Conservation (phyloP, 2,113 vertebrate genomes). For the Limanda limanda region DNA sequence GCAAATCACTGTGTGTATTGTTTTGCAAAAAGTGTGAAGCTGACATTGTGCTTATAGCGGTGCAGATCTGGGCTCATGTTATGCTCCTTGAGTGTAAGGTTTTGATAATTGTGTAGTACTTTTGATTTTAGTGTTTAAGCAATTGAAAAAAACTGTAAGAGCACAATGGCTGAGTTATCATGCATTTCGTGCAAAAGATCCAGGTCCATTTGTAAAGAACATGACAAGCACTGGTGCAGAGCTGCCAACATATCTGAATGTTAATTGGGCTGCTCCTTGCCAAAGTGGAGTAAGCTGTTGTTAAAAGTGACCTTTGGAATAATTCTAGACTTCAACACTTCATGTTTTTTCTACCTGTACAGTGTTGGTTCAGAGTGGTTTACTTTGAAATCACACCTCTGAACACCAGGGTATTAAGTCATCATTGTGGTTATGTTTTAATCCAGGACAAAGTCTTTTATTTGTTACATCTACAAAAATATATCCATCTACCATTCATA, state of each 20-base stretch:
- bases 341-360: background rate
- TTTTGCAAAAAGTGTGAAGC: too few relatives aligned
- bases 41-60: too few relatives aligned
- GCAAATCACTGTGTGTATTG: too few relatives aligned
- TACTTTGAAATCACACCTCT: background rate
- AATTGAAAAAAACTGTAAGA: too few relatives aligned
- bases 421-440: background rate
- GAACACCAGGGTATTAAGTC: background rate
- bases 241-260: conserved; percentile 12
- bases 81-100: too few relatives aligned
- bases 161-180: conserved; percentile 31
- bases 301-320: conserved; percentile 56
- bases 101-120: too few relatives aligned
- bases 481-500: too few relatives aligned
- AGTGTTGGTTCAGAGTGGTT: background rate
- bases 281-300: conserved; percentile 35
- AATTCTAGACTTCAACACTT: conserved; percentile 1
- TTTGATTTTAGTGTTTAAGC: too few relatives aligned
- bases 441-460: background rate
- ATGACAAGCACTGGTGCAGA: conserved; percentile 27
- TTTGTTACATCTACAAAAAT: background rate
- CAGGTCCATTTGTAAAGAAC: conserved; percentile 10
- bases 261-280: conserved; percentile 38
- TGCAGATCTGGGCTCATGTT: too few relatives aligned
- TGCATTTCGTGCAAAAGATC: conserved; percentile 4